Conservation (phyloP, 2,113 vertebrate genomes). For the Sisor rabdophorus region DNA sequence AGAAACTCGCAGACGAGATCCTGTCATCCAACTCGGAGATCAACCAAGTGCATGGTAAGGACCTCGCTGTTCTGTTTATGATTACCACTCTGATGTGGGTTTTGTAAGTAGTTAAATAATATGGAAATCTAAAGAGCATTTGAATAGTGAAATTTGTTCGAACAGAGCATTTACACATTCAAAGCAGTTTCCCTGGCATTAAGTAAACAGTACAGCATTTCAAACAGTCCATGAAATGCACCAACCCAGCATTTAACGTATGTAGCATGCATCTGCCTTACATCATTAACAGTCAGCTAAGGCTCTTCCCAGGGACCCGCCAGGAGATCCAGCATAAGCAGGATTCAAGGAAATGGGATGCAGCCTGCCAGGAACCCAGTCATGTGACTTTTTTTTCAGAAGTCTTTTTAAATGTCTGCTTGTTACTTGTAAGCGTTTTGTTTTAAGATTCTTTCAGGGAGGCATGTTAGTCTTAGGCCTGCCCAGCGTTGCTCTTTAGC, state of each 20-base stretch:
- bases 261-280: background rate
- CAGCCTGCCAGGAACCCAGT: conserved; percentile 12
- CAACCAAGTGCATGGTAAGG: conserved; percentile 96
- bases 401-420: conserved; percentile 1
- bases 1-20: conserved; percentile 97
- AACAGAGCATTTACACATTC: background rate
- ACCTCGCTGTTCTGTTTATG: background rate
- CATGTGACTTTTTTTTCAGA: background rate
- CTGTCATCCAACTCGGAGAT: conserved; percentile 98
- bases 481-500: conserved; percentile 13
- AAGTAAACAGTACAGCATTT: conserved; percentile 1
- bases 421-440: background rate
- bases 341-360: background rate
- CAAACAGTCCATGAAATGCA: too few relatives aligned
- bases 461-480: conserved; percentile 1
- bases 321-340: background rate
- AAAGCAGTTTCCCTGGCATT: background rate
- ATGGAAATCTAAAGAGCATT: background rate
- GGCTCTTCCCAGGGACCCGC: background rate
- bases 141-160: conserved; percentile 13
- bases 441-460: conserved; percentile 25
- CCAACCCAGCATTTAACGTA: background rate
- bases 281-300: conserved; percentile 4
- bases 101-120: background rate
- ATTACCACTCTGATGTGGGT: background rate